Percentiles rank a stretch among this genome's conserved stretches.
phyloP scores from a whole-genome alignment of 2,888 invertebrate species.

The Liopterus haemorrhoidalis region DNA sequence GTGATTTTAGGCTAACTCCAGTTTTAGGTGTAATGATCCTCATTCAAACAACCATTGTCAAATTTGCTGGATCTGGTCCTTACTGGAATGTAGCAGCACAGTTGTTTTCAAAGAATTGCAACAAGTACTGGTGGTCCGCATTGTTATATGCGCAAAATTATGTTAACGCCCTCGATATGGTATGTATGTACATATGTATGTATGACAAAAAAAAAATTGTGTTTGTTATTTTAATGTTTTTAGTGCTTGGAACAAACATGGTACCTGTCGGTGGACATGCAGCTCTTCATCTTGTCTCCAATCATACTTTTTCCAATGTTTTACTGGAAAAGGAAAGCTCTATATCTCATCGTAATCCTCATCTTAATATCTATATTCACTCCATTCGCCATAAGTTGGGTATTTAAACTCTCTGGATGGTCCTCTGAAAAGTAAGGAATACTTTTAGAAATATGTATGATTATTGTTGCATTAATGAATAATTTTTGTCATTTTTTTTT shows the following conservation, averaged over 20 bases:
- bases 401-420: too few relatives aligned
- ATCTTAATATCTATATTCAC: too few relatives aligned
- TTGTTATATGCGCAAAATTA: conserved; percentile 46
- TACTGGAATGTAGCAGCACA: conserved; percentile 37
- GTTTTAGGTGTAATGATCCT: conserved; percentile 44
- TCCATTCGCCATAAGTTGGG: too few relatives aligned
- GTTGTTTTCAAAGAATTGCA: conserved; percentile 33
- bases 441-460: too few relatives aligned
- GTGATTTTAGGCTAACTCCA: conserved; percentile 39
- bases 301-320: conserved; percentile 38
- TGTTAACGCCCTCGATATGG: conserved; percentile 28
- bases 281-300: conserved; percentile 40
- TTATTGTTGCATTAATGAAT: too few relatives aligned
- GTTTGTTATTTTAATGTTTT: conserved; percentile 23
- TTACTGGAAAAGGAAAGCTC: too few relatives aligned
- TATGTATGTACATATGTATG: conserved; percentile 27
- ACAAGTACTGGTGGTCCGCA: conserved; percentile 42
- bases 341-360: too few relatives aligned
- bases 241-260: conserved; percentile 41
- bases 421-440: too few relatives aligned
- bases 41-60: conserved; percentile 42
- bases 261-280: conserved; percentile 43
- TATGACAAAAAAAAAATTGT: neutral
- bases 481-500: too few relatives aligned
- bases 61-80: conserved; percentile 45